These are phyloP conservation scores for Eumerus sabulonum DNA, from an alignment of 2,888 invertebrate species.

Conservation along the genomic window DNA sequence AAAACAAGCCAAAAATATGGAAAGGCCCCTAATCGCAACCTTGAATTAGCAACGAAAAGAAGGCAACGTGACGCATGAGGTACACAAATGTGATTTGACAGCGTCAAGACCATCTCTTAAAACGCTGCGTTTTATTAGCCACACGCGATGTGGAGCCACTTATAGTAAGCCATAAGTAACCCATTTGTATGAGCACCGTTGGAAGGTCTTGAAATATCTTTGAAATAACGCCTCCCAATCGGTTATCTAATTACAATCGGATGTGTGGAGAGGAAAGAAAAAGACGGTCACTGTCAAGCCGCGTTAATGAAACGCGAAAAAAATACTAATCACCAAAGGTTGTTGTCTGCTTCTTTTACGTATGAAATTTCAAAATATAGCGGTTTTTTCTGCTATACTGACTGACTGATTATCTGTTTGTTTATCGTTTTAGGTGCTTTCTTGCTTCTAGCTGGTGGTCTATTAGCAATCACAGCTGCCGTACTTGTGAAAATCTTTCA, in stretches of 20 bases:
- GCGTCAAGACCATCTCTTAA: conserved; percentile 23
- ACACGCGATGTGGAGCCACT: background rate
- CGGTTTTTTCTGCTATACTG: background rate
- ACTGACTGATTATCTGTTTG: conserved; percentile 12
- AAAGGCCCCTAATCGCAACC: conserved; percentile 8
- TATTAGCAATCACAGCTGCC: conserved; percentile 84
- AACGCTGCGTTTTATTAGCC: background rate
- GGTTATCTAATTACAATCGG: conserved; percentile 40
- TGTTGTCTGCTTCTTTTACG: conserved; percentile 14
- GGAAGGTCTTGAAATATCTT: conserved; percentile 35
- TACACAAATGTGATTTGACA: conserved; percentile 16
- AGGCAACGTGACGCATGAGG: too few species aligned
- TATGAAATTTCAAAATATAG: conserved; percentile 8
- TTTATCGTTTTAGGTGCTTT: conserved; percentile 83
- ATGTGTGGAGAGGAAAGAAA: conserved; percentile 22
- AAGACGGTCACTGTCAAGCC: conserved; percentile 55
- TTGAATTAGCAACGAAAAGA: conserved; percentile 8
- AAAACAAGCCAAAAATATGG: too few species aligned
- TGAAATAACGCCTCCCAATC: background rate
- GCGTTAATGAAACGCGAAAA: conserved; percentile 3
- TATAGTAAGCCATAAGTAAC: conserved; percentile 27
- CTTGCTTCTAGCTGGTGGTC: conserved; percentile 84
- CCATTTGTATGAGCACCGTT: conserved; percentile 50
- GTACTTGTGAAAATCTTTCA: conserved; percentile 83
- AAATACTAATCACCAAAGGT: conserved; percentile 15